Evolutionary conservation across 1,140 invertebrate genomes (phyloP), one percentile per base, ranked within the genome.

Genomic region (Lycorma delicatula): DNA sequence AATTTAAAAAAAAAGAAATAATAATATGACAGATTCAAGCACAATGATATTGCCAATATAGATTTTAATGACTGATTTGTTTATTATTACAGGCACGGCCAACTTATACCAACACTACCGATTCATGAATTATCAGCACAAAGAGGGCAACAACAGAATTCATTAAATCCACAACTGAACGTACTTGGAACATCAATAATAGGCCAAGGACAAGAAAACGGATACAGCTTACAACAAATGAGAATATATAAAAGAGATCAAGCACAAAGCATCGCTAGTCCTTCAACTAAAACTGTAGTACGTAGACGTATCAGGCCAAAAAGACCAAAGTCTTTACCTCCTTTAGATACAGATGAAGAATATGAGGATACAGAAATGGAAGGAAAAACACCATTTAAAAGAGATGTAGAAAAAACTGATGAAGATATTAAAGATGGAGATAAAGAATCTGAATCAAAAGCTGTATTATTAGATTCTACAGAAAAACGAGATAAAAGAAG

Each of bases 171-270:
- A 46, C 49, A 34, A 18, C 16, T 60, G 4, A 49, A 41, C 9
- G 11, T 60, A 36, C 48, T 60, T 23, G 26, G 31, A 12, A 18
- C 13, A 29, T 51, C 23, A 13, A 16, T 51, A 18, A n/a, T 51
- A 31, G 22, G 44, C 47, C 25, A 51, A 51, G 12, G 34, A 36
- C 22, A 20, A 49, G 12, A 38, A 16, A 18, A 28, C 4, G 44
- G 53, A 12, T 63, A 51, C 49, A 56, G 51, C 20, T 25, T 53
- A 20, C 60, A 62, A 34, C 27, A 36, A 9, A 27, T 63, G n/a
- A 31, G 63, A 4, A 47, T 57, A 50, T 64, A 72, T 70, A 68
- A 68, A 72, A 25, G 72, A 74, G 63, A 80, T 75, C 63, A 73
- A 74, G n/a, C n/a, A n/a, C n/a, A n/a, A n/a, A n/a, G n/a, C n/a